Percentiles rank a stretch among this genome's conserved stretches.
Conservation (phyloP, 1,140 invertebrate genomes). For the Helicoverpa armigera region DNA sequence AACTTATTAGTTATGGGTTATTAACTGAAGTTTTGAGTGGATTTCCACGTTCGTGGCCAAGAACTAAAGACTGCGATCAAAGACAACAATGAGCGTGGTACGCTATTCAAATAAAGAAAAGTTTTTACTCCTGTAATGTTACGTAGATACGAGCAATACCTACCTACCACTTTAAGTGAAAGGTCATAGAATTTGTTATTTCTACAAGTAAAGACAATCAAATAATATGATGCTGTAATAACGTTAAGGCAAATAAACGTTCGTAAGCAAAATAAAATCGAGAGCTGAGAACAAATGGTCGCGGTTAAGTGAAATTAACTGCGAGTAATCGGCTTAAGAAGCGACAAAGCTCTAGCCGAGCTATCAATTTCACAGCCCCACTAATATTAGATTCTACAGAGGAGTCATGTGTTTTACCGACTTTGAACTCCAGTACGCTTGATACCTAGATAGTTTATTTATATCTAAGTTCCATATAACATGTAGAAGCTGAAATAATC, state of each 20-base stretch:
- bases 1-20: conserved; percentile 47
- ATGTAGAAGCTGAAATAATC: too few species aligned
- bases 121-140: not conserved
- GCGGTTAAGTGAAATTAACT: conserved; percentile 63
- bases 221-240: too few species aligned
- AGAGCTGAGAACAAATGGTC: conserved; percentile 51
- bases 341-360: conserved; percentile 48
- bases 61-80: not conserved
- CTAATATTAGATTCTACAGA: conserved; percentile 53
- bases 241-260: not conserved
- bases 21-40: conserved; percentile 45
- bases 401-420: conserved; percentile 40
- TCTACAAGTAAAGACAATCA: too few species aligned
- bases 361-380: conserved; percentile 54
- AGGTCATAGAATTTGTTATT: too few species aligned
- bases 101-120: conserved; percentile 13
- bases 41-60: conserved; percentile 36
- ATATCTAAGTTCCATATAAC: not conserved
- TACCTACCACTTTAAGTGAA: too few species aligned
- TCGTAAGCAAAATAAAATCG: conserved; percentile 44
- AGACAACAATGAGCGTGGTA: conserved; percentile 4
- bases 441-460: not conserved
- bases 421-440: not conserved
- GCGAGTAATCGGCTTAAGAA: conserved; percentile 55
- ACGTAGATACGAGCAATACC: not conserved